phyloP scores from a whole-genome alignment of 2,888 invertebrate species.

The Spatulosminthurus flaviceps region DNA sequence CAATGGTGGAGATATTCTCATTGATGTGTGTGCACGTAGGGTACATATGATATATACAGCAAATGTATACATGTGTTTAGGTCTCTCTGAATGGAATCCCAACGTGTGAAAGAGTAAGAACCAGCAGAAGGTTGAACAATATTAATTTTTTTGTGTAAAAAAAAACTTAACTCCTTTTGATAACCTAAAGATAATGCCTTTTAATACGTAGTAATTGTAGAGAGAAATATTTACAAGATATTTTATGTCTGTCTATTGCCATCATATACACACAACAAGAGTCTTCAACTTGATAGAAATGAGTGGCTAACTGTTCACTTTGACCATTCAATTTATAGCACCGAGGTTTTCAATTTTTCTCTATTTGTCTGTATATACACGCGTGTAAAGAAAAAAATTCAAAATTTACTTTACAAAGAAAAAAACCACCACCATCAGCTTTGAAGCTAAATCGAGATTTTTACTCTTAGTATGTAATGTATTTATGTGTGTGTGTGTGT shows the following conservation, averaged over 20 bases:
- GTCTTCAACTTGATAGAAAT: neutral
- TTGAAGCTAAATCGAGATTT: too few relatives aligned
- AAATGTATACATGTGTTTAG: too few relatives aligned
- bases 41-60: too few relatives aligned
- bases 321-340: slow-evolving; percentile 7
- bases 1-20: too few relatives aligned
- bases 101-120: neutral
- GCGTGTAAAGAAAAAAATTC: too few relatives aligned
- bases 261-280: too few relatives aligned
- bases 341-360: slow-evolving; percentile 2
- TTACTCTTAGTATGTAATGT: too few relatives aligned
- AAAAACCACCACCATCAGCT: too few relatives aligned
- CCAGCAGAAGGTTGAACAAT: neutral
- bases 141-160: slow-evolving; percentile 8
- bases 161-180: slow-evolving; percentile 3
- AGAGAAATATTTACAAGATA: neutral
- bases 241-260: slow-evolving; percentile 3
- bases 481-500: too few relatives aligned
- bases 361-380: neutral
- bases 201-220: neutral
- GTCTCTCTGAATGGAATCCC: too few relatives aligned
- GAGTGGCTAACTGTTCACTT: slow-evolving; percentile 14
- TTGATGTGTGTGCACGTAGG: too few relatives aligned
- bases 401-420: too few relatives aligned
- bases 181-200: neutral